Percentiles rank a stretch among this genome's conserved stretches.
These are phyloP conservation scores for Yponomeuta malinellus DNA, from an alignment of 2,888 invertebrate genomes.

Conservation along the genomic window DNA sequence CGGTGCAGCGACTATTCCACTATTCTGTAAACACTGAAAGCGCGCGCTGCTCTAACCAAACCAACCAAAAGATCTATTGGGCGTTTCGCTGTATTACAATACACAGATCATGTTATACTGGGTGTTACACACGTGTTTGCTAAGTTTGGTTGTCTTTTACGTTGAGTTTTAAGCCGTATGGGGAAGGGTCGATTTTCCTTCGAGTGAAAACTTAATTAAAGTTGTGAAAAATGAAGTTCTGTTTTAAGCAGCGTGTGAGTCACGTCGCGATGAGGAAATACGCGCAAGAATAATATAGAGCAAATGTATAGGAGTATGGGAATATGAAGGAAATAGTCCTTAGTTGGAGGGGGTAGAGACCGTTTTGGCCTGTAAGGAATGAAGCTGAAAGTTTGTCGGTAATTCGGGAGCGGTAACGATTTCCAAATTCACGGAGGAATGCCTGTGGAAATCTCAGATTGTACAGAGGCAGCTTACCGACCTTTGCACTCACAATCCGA, in stretches of 20 bases:
- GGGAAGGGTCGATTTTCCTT: constrained; percentile 27
- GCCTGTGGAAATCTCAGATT: constrained; percentile 5
- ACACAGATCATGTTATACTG: background rate
- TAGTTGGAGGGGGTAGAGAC: background rate
- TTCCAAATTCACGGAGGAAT: constrained; percentile 46
- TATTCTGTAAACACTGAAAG: constrained; percentile 67
- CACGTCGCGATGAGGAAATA: constrained; percentile 70
- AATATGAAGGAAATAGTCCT: background rate
- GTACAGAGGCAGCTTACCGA: background rate
- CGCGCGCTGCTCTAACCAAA: constrained; percentile 43
- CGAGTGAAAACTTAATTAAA: constrained; percentile 23
- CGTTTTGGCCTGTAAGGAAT: background rate
- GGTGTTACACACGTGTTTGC: background rate
- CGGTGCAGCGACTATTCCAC: constrained; percentile 72
- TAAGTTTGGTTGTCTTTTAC: background rate
- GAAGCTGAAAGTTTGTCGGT: constrained; percentile 22
- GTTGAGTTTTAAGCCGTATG: background rate
- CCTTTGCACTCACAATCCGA: no score
- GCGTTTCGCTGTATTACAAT: constrained; percentile 27
- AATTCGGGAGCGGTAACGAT: constrained; percentile 52
- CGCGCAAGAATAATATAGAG: constrained; percentile 35
- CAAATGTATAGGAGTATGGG: background rate
- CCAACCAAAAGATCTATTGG: constrained; percentile 45
- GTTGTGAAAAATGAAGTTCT: constrained; percentile 64
- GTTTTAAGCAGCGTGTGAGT: constrained; percentile 68